Evolutionary conservation across 2,113 vertebrate species (phyloP), one percentile per base, ranked within the genome.

Genomic region (Sclerurus mexicanus): DNA sequence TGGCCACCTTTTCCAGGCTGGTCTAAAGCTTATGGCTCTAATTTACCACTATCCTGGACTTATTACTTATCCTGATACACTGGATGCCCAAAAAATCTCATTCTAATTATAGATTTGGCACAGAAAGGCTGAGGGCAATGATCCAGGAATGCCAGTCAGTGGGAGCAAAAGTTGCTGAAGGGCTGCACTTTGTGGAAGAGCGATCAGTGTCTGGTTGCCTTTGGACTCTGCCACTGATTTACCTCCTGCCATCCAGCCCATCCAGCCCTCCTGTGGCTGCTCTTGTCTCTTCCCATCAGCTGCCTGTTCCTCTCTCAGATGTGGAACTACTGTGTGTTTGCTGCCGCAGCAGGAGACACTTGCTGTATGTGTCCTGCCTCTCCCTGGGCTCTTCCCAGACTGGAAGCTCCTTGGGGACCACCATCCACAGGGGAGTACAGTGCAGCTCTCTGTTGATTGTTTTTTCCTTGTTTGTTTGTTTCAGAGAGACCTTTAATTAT

Each of bases 11-110:
- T 40, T 68, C 53, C 76, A 60, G 68, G 42, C 78, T 89, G 66
- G 39, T 78, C 59, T 62, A 77, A 90, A 95, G 80, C 87, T 95
- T 93, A 76, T 81, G 91, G 85, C 84, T 87, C 20, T 56, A 44
- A 84, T 90, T 94, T 95, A 85, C 42, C 60, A 35, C 49, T 74
- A 0, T 53, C 33, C 30, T 42, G 35, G 47, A 56, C 46, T 86
- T 85, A 58, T 0, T 47, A 25, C 42, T 82, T 80, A 31, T 0
- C 35, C 40, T 23, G 9, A 52, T 74, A 25, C 2, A 49, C 16
- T 63, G 76, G 49, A 6, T 68, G 37, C 23, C 62, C 49, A 1
- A 23, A 52, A 91, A 94, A 81, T 72, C 67, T 79, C 62, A 25
- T 2, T 44, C 50, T 64, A 31, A 52, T 60, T 19, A 42, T 15